phyloP scores from a whole-genome alignment of 2,888 invertebrate genomes.

The Athalia rosae region DNA sequence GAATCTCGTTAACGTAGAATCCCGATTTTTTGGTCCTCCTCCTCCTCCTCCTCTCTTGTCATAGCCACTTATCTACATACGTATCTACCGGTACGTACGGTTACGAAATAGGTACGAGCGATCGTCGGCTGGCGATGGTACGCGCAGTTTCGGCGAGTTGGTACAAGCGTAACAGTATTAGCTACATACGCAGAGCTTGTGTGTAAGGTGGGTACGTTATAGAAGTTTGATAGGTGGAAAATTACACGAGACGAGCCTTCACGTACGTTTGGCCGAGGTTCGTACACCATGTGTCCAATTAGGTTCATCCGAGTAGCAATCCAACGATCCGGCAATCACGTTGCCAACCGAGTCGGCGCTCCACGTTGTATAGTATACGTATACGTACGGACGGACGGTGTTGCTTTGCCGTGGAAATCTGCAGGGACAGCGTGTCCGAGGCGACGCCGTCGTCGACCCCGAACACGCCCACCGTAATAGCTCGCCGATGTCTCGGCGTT shows the following conservation, averaged over 20 bases:
- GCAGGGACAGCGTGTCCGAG: slow-evolving; percentile 41
- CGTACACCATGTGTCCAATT: slow-evolving; percentile 46
- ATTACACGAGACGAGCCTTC: slow-evolving; percentile 47
- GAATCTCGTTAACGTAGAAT: slow-evolving; percentile 27
- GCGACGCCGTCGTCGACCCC: slow-evolving; percentile 45
- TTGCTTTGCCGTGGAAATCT: slow-evolving; percentile 42
- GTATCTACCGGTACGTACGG: no score
- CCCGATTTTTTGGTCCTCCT: background rate
- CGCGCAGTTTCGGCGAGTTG: slow-evolving; percentile 30
- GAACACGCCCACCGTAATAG: slow-evolving; percentile 47
- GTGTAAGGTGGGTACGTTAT: background rate
- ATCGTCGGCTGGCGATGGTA: background rate
- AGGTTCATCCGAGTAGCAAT: slow-evolving; percentile 45
- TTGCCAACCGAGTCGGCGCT: slow-evolving; percentile 37
- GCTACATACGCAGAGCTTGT: slow-evolving; percentile 26
- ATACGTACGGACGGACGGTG: slow-evolving; percentile 38
- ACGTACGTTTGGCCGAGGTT: slow-evolving; percentile 46
- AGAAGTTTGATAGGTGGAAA: slow-evolving; percentile 45
- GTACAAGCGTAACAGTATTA: slow-evolving; percentile 21
- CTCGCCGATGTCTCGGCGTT: slow-evolving; percentile 34
- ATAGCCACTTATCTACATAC: no score
- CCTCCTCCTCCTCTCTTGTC: background rate
- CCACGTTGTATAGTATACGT: no score
- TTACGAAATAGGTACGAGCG: no score
- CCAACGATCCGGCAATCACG: slow-evolving; percentile 48